phyloP scores from a whole-genome alignment of 2,797 vertebrate species.

The Merluccius polli region DNA sequence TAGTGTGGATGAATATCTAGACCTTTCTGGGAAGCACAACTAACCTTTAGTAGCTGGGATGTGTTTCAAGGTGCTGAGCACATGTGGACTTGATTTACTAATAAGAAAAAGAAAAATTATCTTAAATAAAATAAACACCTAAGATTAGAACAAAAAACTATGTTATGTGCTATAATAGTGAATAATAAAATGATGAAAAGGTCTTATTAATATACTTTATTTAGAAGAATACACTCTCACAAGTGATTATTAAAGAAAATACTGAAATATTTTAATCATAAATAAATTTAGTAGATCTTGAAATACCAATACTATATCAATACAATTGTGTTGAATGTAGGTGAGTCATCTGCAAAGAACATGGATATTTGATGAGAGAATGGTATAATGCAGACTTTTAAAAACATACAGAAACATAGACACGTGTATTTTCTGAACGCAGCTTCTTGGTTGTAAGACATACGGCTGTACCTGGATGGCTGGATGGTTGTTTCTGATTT shows the following conservation, averaged over 20 bases:
- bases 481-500: constrained; percentile 76
- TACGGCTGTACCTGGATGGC: constrained; percentile 44
- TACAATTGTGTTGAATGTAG: neutral
- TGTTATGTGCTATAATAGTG: neutral
- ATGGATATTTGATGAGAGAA: neutral
- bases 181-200: neutral
- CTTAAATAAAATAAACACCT: neutral
- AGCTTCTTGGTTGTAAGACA: neutral
- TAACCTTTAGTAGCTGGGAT: neutral
- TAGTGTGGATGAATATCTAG: constrained; percentile 1
- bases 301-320: neutral
- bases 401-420: neutral
- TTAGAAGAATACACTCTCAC: neutral
- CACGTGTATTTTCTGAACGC: neutral
- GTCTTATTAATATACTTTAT: neutral
- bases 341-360: neutral
- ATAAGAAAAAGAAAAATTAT: no score
- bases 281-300: neutral
- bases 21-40: neutral
- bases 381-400: neutral
- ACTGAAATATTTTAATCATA: neutral
- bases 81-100: neutral
- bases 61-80: neutral
- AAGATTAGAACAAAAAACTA: neutral
- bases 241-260: neutral